Evolutionary conservation across 92 coral and sea anemone genomes (phyloP).

Genomic region (Paramuricea clavata): DNA sequence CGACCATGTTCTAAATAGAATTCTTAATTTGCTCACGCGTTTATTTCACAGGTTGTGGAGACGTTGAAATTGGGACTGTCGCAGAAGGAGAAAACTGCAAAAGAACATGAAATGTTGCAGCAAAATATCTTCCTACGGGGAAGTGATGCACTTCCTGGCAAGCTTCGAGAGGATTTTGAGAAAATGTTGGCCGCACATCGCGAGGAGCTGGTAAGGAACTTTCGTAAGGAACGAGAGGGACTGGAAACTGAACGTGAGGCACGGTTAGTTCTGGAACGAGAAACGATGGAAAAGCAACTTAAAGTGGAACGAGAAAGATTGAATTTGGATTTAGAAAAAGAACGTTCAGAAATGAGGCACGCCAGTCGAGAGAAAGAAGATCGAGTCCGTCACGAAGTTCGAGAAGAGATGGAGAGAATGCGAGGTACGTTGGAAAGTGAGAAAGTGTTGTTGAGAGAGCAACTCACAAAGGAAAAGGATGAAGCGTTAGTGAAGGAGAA

Average conservation of each 20-base stretch:
- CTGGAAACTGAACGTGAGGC: slow-evolving; percentile 70
- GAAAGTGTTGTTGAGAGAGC: slow-evolving; percentile 55
- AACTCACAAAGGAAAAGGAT: slow-evolving; percentile 29
- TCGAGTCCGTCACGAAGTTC: slow-evolving; percentile 43
- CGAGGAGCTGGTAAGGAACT: slow-evolving; percentile 74
- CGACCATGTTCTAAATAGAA: too few relatives aligned
- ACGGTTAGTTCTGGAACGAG: slow-evolving; percentile 71
- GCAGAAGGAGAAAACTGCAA: slow-evolving; percentile 72
- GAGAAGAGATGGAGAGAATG: slow-evolving; percentile 54
- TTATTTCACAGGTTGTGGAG: slow-evolving; percentile 60
- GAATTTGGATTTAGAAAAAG: slow-evolving; percentile 71
- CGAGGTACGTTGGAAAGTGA: slow-evolving; percentile 28
- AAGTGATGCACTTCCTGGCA: slow-evolving; percentile 84
- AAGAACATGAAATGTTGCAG: slow-evolving; percentile 60
- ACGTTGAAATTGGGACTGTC: slow-evolving; percentile 74
- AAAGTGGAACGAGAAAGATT: slow-evolving; percentile 67
- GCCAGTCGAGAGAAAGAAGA: slow-evolving; percentile 39
- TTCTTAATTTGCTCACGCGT: not conserved
- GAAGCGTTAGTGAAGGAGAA: slow-evolving; percentile 8
- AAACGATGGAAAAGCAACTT: slow-evolving; percentile 73
- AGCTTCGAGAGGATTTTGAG: slow-evolving; percentile 89
- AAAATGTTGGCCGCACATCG: slow-evolving; percentile 80
- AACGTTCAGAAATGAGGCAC: slow-evolving; percentile 53
- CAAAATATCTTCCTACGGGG: slow-evolving; percentile 78
- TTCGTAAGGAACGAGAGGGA: slow-evolving; percentile 74